Evolutionary conservation across 1,140 invertebrate genomes (phyloP), one percentile per base, ranked within the genome.

Genomic region (Zaprionus ghesquierei): DNA sequence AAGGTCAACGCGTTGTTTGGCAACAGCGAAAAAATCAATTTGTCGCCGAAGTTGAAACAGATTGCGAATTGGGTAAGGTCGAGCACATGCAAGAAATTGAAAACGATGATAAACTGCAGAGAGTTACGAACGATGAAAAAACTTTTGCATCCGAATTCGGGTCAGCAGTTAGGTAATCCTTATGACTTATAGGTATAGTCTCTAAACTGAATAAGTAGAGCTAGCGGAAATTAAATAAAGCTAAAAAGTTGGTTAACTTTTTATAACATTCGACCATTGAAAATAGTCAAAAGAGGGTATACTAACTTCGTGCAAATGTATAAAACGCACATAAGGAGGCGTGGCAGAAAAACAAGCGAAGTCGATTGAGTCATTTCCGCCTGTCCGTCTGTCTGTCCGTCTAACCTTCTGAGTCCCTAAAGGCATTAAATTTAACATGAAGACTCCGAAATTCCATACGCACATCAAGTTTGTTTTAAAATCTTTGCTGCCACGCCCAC

Each of bases 21-120:
- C 69, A 35, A 49, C 29, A 41, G 23, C 70, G 35, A 41, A 13
- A 81, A 81, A 81, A 82, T 81, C 79, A 81, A 82, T 78, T 82
- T 78, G 77, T 64, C 10, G 53, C 64, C 10, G 55, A 63, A 18
- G 31, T 75, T 65, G 60, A 10, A 22, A 64, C 53, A 64, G 41
- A 70, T 56, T 50, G 53, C 15, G 50, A 65, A 44, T 71, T 71
- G 69, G 23, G 18, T 56, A 49, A 61, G 77, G 76, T 75, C 69
- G 66, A 44, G 51, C 69, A 58, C 58, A 44, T 44, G 56, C 20
- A 38, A 69, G 35, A 56, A 31, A 46, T 63, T 23, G 22, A 25
- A 15, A 54, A 18, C 13, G 3, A 15, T 20, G 49, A 69, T 44
- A 51, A n/a, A 25, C 8, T 6, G 18, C 44, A 12, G 12, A 20